Conservation (phyloP, 2,888 invertebrate genomes). For the Lycaena phlaeas region DNA sequence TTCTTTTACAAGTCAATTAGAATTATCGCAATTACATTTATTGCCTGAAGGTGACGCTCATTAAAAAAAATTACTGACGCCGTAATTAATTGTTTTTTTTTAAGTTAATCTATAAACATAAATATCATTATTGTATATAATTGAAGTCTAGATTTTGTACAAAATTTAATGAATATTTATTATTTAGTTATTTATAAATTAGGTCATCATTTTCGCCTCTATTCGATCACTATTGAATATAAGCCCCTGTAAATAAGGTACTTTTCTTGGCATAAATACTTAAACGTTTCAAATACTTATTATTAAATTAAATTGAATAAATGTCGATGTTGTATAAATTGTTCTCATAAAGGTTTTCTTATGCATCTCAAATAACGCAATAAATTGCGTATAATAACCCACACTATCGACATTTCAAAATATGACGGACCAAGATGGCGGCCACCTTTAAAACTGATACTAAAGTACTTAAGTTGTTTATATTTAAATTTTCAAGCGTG, state of each 20-base stretch:
- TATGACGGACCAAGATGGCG: slow-evolving; percentile 26
- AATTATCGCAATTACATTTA: slow-evolving; percentile 18
- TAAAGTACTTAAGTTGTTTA: slow-evolving; percentile 45
- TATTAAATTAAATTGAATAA: background rate
- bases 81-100: background rate
- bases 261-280: too few relatives aligned
- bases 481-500: slow-evolving; percentile 53
- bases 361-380: slow-evolving; percentile 11
- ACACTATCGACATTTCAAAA: slow-evolving; percentile 20
- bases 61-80: slow-evolving; percentile 7
- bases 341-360: background rate
- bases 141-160: too few relatives aligned
- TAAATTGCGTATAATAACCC: slow-evolving; percentile 17
- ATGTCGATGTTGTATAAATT: background rate
- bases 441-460: slow-evolving; percentile 27
- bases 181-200: too few relatives aligned
- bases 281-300: too few relatives aligned
- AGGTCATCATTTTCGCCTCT: too few relatives aligned
- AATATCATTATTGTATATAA: too few relatives aligned
- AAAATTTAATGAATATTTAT: too few relatives aligned
- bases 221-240: too few relatives aligned
- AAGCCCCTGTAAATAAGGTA: too few relatives aligned
- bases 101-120: too few relatives aligned
- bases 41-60: slow-evolving; percentile 6
- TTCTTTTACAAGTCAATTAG: slow-evolving; percentile 21